These are phyloP conservation scores for Synergus umbraculus DNA, from an alignment of 2,888 invertebrate genomes.

Conservation along the genomic window DNA sequence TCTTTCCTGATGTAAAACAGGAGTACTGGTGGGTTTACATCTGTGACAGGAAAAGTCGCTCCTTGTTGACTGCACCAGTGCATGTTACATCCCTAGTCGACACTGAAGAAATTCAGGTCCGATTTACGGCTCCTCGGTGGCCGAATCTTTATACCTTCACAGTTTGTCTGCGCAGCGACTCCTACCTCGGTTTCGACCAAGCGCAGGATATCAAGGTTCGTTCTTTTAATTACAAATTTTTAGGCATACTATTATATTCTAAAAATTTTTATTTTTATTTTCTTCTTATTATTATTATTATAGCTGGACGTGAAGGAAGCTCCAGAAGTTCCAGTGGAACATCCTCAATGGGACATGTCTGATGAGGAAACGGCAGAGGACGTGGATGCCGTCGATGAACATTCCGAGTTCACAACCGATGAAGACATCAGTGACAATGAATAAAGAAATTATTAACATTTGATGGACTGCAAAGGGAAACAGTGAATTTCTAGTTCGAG, in stretches of 20 bases:
- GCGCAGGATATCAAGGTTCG: conserved; percentile 92
- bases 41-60: conserved; percentile 95
- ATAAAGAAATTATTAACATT: conserved; percentile 57
- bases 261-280: not conserved
- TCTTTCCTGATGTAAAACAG: conserved; percentile 96
- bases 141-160: conserved; percentile 95
- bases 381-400: conserved; percentile 81
- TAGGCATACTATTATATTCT: not conserved
- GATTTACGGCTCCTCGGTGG: conserved; percentile 96
- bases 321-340: conserved; percentile 91
- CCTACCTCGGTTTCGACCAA: conserved; percentile 98
- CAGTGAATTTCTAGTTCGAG: conserved; percentile 21
- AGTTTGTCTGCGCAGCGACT: conserved; percentile 93
- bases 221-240: conserved; percentile 23
- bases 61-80: conserved; percentile 94
- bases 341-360: conserved; percentile 99
- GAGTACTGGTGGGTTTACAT: conserved; percentile 99
- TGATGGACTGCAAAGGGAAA: conserved; percentile 26
- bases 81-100: conserved; percentile 95
- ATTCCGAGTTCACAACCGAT: conserved; percentile 84
- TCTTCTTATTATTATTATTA: conserved; percentile 53
- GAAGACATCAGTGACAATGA: conserved; percentile 82
- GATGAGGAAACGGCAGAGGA: conserved; percentile 92
- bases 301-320: conserved; percentile 97
- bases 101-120: conserved; percentile 92